Base-by-base conservation (phyloP, 1,140 invertebrate genomes). In the Pogonomyrmex californicus region DNA sequence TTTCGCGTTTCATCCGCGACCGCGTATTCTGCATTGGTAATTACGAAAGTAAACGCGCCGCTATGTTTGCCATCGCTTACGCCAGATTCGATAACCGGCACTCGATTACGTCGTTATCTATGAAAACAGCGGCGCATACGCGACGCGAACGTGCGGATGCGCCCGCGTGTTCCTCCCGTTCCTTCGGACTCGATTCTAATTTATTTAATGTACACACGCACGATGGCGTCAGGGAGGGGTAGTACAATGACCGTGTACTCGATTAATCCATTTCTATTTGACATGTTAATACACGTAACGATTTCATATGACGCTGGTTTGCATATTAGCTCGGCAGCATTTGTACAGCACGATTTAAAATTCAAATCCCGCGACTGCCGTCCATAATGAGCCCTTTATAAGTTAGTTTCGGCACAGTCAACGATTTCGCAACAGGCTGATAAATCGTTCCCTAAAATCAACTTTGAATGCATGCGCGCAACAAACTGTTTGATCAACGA, bases 31-130 rank as follows among this genome's bases (percentile, higher is more conserved):
- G 78, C 86, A 90, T 82, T 90, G 75, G 62, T 90, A 90, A 90
- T 90, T 90, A 90, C 76, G 63, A 90, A 90, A 90, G 86, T 90
- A 90, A 90, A 90, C 89, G 86, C 49, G 60, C 78, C 23, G 62
- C 38, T 51, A 23, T 90, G 76, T 90, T 90, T 90, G 82, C 75
- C 85, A 83, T 77, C 86, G 81, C 54, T 90, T 90, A 86, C 81
- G 76, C 62, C 70, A 33, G 88, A 73, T 88, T 86, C 88, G 73
- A 90, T 89, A 86, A 78, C 87, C 54, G 41, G 49, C 38, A 63
- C 66, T 70, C 75, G 75, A 87, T 85, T 82, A 66, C 79, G 33
- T 41, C 49, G 65, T 87, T 87, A 83, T 77, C 82, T 85, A 58
- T 77, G 51, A 77, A 56, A 88, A 82, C 86, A 76, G 77, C n/a